phyloP scores from a whole-genome alignment of 2,888 invertebrate genomes.

The Apotomis betuletana region DNA sequence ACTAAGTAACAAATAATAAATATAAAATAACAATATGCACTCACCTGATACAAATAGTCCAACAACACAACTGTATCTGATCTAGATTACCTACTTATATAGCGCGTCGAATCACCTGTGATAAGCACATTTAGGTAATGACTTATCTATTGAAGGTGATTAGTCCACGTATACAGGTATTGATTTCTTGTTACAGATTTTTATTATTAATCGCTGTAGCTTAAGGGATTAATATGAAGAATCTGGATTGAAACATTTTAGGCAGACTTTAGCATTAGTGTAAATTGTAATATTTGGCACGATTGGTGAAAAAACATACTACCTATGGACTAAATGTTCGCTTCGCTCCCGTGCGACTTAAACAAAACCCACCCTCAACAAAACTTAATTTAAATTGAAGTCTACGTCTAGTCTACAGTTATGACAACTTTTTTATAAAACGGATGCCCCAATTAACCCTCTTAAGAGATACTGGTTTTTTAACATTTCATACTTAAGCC shows the following conservation, averaged over 20 bases:
- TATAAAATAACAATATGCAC: conserved; percentile 42
- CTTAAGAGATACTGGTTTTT: no score
- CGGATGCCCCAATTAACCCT: no score
- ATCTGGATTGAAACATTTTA: neutral
- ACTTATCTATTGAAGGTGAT: conserved; percentile 57
- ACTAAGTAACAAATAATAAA: conserved; percentile 1
- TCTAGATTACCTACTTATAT: conserved; percentile 46
- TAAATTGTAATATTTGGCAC: no score
- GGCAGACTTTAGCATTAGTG: neutral
- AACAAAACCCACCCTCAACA: no score
- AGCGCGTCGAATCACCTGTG: conserved; percentile 49
- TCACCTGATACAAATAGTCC: conserved; percentile 58
- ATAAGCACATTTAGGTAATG: conserved; percentile 49
- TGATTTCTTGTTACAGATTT: conserved; percentile 44
- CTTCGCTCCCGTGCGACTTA: no score
- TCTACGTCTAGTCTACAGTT: no score
- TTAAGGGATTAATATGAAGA: conserved; percentile 40
- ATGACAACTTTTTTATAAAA: no score
- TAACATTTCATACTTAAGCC: no score
- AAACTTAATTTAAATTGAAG: no score
- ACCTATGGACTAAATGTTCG: no score
- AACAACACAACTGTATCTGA: conserved; percentile 51
- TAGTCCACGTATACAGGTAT: conserved; percentile 63
- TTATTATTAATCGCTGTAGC: conserved; percentile 43
- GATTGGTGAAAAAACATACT: no score